A percentile compares a stretch with the other conserved stretches of the same genome.
These are phyloP conservation scores for Enteromius mattozi DNA, from an alignment of 2,797 vertebrate species.

Conservation along the genomic window DNA sequence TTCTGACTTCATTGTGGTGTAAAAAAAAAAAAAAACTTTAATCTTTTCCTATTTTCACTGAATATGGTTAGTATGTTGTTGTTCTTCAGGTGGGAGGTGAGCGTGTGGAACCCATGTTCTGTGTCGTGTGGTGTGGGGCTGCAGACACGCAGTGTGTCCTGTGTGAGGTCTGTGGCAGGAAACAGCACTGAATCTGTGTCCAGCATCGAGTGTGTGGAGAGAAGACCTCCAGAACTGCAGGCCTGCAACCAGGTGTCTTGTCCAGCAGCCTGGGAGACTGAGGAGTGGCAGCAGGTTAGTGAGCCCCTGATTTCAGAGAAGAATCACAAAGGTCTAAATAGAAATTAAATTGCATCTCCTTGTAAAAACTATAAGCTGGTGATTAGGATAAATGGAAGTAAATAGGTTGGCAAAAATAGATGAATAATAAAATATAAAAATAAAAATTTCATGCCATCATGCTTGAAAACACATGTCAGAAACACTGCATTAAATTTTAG, in stretches of 20 bases:
- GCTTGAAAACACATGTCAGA: background rate
- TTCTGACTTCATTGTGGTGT: background rate
- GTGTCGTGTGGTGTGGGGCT: slow-evolving; percentile 89
- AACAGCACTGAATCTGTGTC: slow-evolving; percentile 69
- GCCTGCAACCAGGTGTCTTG: slow-evolving; percentile 91
- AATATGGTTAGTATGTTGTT: slow-evolving; percentile 40
- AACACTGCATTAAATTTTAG: background rate
- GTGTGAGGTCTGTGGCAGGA: slow-evolving; percentile 72
- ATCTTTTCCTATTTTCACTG: background rate
- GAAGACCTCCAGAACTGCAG: slow-evolving; percentile 82
- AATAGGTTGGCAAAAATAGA: background rate
- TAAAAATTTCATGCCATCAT: background rate
- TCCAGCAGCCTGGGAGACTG: slow-evolving; percentile 85
- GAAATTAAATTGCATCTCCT: background rate
- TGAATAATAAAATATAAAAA: too few relatives aligned
- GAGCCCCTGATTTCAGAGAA: background rate
- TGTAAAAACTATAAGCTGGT: background rate
- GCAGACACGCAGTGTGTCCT: slow-evolving; percentile 84
- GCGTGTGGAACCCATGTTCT: slow-evolving; percentile 85
- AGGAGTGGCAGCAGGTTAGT: slow-evolving; percentile 86
- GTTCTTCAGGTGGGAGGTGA: slow-evolving; percentile 82
- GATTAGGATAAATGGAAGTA: background rate
- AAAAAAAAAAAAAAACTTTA: background rate
- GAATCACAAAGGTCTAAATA: background rate
- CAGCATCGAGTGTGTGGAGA: slow-evolving; percentile 75